phyloP scores from a whole-genome alignment of 2,113 vertebrate species.

The Pedionomus torquatus region DNA sequence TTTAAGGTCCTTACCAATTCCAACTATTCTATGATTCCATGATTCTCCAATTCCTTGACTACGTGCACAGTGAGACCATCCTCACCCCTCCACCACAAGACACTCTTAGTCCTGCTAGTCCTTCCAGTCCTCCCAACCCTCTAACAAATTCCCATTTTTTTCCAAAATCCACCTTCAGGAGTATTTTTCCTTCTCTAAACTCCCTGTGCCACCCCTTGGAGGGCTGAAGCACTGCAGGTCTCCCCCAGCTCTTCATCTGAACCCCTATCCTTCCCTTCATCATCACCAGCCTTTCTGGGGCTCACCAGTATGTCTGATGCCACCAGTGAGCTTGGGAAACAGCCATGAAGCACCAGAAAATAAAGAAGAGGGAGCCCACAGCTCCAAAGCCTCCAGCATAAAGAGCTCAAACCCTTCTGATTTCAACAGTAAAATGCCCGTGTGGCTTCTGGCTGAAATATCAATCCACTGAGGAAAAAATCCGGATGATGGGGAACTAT shows the following conservation, averaged over 20 bases:
- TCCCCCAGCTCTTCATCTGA: not conserved
- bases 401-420: not conserved
- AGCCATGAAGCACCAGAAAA: not conserved
- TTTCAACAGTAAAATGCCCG: accelerated
- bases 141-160: not conserved
- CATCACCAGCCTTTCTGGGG: not conserved
- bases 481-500: not conserved
- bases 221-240: not conserved
- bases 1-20: too few species aligned
- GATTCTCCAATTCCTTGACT: not conserved
- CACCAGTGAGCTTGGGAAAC: not conserved
- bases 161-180: not conserved
- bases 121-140: not conserved
- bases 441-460: not conserved
- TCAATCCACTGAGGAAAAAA: not conserved
- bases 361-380: not conserved
- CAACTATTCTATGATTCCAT: too few species aligned
- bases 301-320: accelerated
- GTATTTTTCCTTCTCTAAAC: not conserved
- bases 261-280: not conserved
- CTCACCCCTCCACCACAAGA: not conserved
- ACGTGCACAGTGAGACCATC: too few species aligned
- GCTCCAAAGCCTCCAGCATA: not conserved
- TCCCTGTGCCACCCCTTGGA: not conserved
- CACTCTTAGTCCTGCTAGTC: not conserved